Percentiles rank a stretch among this genome's conserved stretches.
Conservation (phyloP, 2,797 vertebrate species). For the Xiphophorus birchmanni region DNA sequence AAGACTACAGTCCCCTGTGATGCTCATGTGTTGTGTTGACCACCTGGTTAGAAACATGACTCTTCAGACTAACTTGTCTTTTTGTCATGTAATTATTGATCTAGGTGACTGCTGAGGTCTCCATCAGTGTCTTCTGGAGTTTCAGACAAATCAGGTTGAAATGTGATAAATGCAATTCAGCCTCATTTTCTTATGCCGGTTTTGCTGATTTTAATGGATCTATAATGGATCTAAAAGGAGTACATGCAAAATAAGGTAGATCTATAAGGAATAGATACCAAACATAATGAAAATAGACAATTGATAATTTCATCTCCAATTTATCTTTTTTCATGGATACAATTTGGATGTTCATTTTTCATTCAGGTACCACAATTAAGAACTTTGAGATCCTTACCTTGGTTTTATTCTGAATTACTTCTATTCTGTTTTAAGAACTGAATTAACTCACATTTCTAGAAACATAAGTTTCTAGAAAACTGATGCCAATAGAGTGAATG, state of each 20-base stretch:
- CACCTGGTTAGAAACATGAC: no score
- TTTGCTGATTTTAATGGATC: no score
- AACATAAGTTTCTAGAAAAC: neutral
- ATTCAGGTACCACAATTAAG: neutral
- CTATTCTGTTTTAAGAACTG: neutral
- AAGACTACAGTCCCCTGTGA: no score
- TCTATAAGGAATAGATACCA: neutral
- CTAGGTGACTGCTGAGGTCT: no score
- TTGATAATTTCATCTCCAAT: neutral
- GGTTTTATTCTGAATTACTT: no score
- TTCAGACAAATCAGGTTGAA: no score
- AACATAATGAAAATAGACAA: neutral
- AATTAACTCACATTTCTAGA: neutral
- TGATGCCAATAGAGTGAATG: neutral
- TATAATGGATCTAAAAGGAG: neutral
- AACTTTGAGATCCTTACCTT: neutral
- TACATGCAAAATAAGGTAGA: neutral
- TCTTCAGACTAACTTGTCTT: no score
- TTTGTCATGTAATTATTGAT: no score
- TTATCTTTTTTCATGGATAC: neutral
- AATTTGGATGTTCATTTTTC: neutral
- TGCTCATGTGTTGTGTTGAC: no score
- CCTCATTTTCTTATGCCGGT: no score
- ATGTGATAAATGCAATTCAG: no score
- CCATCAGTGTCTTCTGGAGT: no score